These are phyloP conservation scores for Chloroceryle aenea DNA, from an alignment of 2,113 vertebrate species.

Conservation along the genomic window DNA sequence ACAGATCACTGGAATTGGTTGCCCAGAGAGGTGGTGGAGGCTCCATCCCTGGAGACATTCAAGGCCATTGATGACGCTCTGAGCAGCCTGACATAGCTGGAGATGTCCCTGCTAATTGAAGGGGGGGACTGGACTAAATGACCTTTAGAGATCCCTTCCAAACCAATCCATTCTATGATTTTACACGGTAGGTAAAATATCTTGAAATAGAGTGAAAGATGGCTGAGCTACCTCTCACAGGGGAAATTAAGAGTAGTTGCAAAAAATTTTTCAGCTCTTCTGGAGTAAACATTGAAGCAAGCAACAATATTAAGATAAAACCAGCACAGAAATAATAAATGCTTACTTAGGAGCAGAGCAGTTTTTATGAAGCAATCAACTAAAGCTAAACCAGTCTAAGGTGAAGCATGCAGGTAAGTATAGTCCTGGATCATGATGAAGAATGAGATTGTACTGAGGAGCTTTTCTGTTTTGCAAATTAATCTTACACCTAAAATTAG, in stretches of 20 bases:
- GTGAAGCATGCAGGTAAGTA: neutral
- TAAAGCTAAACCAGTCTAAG: neutral
- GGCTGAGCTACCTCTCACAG: neutral
- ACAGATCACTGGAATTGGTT: no score
- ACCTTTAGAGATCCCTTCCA: no score
- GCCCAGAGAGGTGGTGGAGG: no score
- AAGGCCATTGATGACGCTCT: no score
- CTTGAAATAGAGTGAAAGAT: neutral
- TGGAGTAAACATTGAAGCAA: constrained; percentile 10
- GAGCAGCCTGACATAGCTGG: no score
- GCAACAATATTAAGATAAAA: neutral
- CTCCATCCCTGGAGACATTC: no score
- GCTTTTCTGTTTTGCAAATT: neutral
- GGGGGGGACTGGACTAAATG: no score
- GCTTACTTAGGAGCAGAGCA: neutral
- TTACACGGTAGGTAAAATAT: neutral
- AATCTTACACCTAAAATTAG: neutral
- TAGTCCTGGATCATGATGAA: neutral
- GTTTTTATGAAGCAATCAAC: neutral
- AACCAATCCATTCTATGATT: no score
- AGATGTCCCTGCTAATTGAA: no score
- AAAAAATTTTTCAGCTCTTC: constrained; percentile 14
- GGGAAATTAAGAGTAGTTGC: neutral
- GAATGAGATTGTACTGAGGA: neutral
- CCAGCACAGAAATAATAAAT: neutral